Evolutionary conservation across 2,113 vertebrate species (phyloP), one percentile per base, ranked within the genome.

Genomic region (Ceuthmochares aereus): DNA sequence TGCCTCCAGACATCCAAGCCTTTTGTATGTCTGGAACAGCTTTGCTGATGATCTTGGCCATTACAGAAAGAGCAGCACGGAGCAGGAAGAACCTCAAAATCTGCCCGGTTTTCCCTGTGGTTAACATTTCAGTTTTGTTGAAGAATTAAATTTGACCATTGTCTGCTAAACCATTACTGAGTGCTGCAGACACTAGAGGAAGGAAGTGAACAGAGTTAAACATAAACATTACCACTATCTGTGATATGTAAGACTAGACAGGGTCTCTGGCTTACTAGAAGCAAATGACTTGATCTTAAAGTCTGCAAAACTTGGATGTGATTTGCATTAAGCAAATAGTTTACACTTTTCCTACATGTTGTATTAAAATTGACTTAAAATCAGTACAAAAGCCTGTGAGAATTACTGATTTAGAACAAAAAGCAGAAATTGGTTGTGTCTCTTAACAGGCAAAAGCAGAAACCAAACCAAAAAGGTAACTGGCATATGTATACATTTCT

Each of bases 381-480:
- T 78, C 56, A 45, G 26, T 37, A 69, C 52, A 34, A 87, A 73
- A 93, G 52, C 36, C 79, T 49, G 25, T 70, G 62, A 86, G 75
- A 80, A 84, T 51, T 66, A 93, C 27, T 79, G 66, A 83, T 90
- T 51, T 60, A 92, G 60, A 84, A 91, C 63, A 87, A 94, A 94
- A 95, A 69, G 45, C 34, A 73, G 42, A 56, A 43, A 92, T 59
- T 75, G 47, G 47, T 85, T 2, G 10, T 70, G 37, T 45, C 30
- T 84, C 30, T 52, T 58, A 70, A 76, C 45, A 90, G 43, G 30
- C 62, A 80, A 87, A 29, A 87, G 32, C 70, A 85, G 66, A 90
- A 95, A 93, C 2, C 59, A 51, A 30, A 52, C 55, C 64, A 64
- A 68, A 87, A 69, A 27, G 29, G 36, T 64, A 66, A 54, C 26